A percentile compares a stretch with the other conserved stretches of the same genome.
These are phyloP conservation scores for Sitta carolinensis DNA, from an alignment of 2,797 vertebrate species.

Conservation along the genomic window DNA sequence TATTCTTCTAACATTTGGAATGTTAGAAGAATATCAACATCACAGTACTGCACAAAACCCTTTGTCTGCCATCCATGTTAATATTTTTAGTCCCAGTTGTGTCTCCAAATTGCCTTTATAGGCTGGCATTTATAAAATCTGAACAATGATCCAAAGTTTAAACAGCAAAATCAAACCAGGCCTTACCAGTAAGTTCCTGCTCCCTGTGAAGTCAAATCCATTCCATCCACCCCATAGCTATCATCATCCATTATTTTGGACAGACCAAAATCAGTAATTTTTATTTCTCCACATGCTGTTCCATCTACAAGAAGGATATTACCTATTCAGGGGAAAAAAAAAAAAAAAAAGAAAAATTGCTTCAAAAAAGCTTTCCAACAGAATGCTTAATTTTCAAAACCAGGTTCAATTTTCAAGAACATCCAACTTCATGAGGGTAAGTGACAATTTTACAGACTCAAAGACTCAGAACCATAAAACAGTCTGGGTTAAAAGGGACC, in stretches of 20 bases:
- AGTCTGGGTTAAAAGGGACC: background rate
- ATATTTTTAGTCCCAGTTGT: background rate
- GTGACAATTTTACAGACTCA: background rate
- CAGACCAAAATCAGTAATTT: constrained; percentile 98
- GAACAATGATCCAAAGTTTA: background rate
- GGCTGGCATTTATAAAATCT: background rate
- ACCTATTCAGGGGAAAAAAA: constrained; percentile 72
- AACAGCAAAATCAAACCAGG: constrained; percentile 14
- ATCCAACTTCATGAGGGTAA: background rate
- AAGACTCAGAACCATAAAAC: background rate
- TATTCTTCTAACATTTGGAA: background rate
- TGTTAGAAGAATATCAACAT: background rate
- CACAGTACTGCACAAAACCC: background rate
- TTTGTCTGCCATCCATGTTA: background rate
- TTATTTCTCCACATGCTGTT: constrained; percentile 98
- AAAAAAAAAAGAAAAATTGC: background rate
- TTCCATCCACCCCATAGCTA: constrained; percentile 97
- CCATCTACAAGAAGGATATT: constrained; percentile 98
- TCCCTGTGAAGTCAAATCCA: constrained; percentile 98
- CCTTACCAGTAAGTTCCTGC: constrained; percentile 97
- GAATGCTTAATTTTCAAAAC: background rate
- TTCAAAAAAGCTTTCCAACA: background rate
- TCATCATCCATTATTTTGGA: constrained; percentile 99
- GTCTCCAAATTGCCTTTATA: background rate
- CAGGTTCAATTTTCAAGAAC: background rate